phyloP scores from a whole-genome alignment of 2,888 invertebrate genomes.

The Acleris cristana region DNA sequence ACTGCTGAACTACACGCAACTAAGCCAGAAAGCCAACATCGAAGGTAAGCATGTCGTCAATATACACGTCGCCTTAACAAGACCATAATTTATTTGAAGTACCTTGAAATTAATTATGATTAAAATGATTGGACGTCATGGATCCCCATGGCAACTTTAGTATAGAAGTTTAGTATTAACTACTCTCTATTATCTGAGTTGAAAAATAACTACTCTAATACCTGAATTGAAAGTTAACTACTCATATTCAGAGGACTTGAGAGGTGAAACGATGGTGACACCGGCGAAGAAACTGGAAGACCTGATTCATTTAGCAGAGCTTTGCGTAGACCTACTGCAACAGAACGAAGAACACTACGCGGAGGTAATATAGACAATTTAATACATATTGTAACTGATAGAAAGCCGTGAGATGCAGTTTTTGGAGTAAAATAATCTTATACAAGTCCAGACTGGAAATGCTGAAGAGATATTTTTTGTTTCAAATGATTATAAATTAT shows the following conservation, averaged over 20 bases:
- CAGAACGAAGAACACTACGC: slow-evolving; percentile 99
- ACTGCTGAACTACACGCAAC: slow-evolving; percentile 96
- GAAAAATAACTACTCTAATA: no score
- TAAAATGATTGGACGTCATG: no score
- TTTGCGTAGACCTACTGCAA: slow-evolving; percentile 98
- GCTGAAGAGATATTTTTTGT: background rate
- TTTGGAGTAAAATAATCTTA: slow-evolving; percentile 46
- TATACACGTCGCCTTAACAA: background rate
- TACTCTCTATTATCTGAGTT: no score
- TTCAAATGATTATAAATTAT: slow-evolving; percentile 28
- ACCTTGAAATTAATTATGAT: no score
- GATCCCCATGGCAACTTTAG: no score
- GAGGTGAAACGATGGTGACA: slow-evolving; percentile 92
- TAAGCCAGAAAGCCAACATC: slow-evolving; percentile 98
- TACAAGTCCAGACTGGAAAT: background rate
- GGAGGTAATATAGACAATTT: slow-evolving; percentile 88
- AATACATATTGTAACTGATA: slow-evolving; percentile 43
- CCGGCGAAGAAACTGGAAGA: slow-evolving; percentile 97
- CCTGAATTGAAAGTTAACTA: background rate
- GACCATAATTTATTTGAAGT: no score
- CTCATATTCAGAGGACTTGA: slow-evolving; percentile 87
- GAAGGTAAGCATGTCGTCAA: slow-evolving; percentile 87
- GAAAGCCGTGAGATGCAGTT: slow-evolving; percentile 40
- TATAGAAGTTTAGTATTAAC: no score
- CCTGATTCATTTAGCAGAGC: slow-evolving; percentile 97